Percentiles rank a stretch among this genome's conserved stretches.
Conservation (phyloP, 2,888 invertebrate genomes). For the Dexiosoma caninum region DNA sequence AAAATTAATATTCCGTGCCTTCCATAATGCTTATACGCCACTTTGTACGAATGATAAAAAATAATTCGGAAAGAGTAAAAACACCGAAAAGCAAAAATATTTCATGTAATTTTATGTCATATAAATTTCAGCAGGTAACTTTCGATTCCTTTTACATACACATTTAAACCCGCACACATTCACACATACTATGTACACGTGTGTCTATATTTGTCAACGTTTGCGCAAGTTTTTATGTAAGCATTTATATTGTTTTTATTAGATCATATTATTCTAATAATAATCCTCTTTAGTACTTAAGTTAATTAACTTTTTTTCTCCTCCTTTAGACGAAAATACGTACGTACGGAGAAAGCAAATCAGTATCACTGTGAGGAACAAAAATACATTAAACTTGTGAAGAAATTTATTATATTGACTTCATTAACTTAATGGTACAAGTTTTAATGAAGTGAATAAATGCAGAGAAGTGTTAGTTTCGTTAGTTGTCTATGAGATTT, state of each 20-base stretch:
- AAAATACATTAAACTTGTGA: neutral
- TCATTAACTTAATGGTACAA: neutral
- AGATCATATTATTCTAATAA: slow-evolving; percentile 15
- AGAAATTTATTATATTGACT: neutral
- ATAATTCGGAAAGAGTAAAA: neutral
- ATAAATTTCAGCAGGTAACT: neutral
- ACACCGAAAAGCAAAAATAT: neutral
- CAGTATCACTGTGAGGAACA: neutral
- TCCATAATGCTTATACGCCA: neutral
- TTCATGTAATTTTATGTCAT: neutral
- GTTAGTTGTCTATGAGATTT: neutral
- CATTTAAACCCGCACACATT: neutral
- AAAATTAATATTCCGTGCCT: neutral
- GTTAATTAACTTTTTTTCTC: slow-evolving; percentile 50
- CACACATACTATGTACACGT: neutral
- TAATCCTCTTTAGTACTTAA: slow-evolving; percentile 51
- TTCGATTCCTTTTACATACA: neutral
- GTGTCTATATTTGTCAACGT: neutral
- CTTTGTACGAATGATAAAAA: neutral
- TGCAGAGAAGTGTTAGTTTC: neutral
- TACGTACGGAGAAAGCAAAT: too few relatives aligned
- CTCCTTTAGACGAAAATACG: too few relatives aligned
- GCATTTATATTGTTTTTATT: slow-evolving; percentile 7
- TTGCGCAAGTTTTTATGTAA: neutral
- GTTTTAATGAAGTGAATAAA: neutral